Conservation (phyloP, 2,113 vertebrate species). For the Xyliphius kryptos region DNA sequence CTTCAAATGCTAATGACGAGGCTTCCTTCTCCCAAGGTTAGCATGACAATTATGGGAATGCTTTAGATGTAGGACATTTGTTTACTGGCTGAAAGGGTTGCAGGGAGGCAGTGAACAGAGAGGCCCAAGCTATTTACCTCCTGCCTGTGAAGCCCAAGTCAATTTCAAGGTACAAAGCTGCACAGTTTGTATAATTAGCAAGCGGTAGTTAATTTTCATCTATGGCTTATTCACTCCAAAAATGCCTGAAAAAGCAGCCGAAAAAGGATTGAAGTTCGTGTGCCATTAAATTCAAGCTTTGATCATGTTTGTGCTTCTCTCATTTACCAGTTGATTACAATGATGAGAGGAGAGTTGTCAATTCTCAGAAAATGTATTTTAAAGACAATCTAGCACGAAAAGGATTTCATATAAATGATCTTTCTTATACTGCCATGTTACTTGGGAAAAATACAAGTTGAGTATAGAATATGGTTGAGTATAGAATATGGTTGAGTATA, state of each 20-base stretch:
- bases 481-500: too few relatives aligned
- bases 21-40: constrained; percentile 94
- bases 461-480: too few relatives aligned
- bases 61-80: constrained; percentile 96
- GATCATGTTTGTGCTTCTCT: too few relatives aligned
- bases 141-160: constrained; percentile 75
- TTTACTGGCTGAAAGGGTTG: constrained; percentile 89
- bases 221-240: constrained; percentile 61
- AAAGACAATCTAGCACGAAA: too few relatives aligned
- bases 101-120: constrained; percentile 66
- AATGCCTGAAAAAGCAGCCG: constrained; percentile 8
- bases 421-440: too few relatives aligned
- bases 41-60: constrained; percentile 98
- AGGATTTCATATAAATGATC: too few relatives aligned
- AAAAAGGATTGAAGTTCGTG: constrained; percentile 13
- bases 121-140: constrained; percentile 64
- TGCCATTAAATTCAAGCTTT: constrained; percentile 21
- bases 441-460: too few relatives aligned
- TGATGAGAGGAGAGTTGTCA: too few relatives aligned
- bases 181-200: constrained; percentile 67
- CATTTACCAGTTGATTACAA: too few relatives aligned
- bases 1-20: constrained; percentile 99
- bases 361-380: too few relatives aligned
- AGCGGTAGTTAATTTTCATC: constrained; percentile 67
- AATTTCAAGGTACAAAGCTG: constrained; percentile 79